phyloP scores from a whole-genome alignment of 2,797 vertebrate species.

The Microchirus variegatus region DNA sequence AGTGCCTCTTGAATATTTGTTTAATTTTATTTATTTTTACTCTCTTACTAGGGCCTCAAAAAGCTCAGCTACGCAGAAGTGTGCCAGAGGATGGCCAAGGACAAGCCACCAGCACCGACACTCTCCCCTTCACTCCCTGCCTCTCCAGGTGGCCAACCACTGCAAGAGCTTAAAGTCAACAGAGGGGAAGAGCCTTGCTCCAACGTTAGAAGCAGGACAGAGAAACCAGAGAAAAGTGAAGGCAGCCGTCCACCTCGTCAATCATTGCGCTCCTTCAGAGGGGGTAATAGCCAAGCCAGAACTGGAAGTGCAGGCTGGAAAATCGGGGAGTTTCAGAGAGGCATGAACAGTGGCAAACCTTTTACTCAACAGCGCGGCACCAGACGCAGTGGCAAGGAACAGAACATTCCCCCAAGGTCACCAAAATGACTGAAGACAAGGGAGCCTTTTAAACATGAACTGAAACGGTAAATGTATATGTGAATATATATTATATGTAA shows the following conservation, averaged over 20 bases:
- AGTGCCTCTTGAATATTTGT: neutral
- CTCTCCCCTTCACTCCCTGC: slow-evolving; percentile 39
- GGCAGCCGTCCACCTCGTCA: slow-evolving; percentile 79
- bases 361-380: slow-evolving; percentile 86
- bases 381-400: slow-evolving; percentile 89
- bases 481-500: slow-evolving; percentile 45
- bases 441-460: slow-evolving; percentile 11
- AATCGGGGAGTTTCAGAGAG: slow-evolving; percentile 89
- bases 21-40: slow-evolving; percentile 4
- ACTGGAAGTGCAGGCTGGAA: slow-evolving; percentile 79
- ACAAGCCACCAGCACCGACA: slow-evolving; percentile 62
- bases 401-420: slow-evolving; percentile 89
- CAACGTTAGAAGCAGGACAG: slow-evolving; percentile 43
- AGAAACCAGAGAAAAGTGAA: slow-evolving; percentile 55
- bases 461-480: slow-evolving; percentile 17
- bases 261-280: slow-evolving; percentile 78
- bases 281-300: slow-evolving; percentile 72
- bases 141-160: slow-evolving; percentile 76
- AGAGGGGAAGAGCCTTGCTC: slow-evolving; percentile 78
- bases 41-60: slow-evolving; percentile 78
- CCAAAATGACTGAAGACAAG: slow-evolving; percentile 81
- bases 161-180: slow-evolving; percentile 88
- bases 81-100: slow-evolving; percentile 89
- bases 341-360: slow-evolving; percentile 78
- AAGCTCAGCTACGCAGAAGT: slow-evolving; percentile 95